Percentiles rank a stretch among this genome's conserved stretches.
Evolutionary conservation across 2,113 vertebrate genomes (phyloP).

Genomic region (Zosterops lateralis): DNA sequence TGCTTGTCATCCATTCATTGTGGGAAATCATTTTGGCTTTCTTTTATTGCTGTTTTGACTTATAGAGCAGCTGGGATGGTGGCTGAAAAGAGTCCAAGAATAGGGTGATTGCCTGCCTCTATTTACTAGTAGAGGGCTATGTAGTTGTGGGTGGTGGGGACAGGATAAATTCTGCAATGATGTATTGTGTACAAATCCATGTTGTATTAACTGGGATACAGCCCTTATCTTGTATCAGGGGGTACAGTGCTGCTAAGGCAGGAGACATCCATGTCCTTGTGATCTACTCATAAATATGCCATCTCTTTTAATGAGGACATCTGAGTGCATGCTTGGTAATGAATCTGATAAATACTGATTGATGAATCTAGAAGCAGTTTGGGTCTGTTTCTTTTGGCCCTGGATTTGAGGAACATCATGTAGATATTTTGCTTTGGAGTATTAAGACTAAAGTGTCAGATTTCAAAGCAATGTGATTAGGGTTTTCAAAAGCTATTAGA

Average conservation of each 20-base stretch:
- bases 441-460: not conserved
- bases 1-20: not conserved
- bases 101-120: not conserved
- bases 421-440: not conserved
- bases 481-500: not conserved
- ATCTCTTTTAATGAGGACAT: not conserved
- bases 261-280: not conserved
- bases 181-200: not conserved
- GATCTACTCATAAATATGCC: not conserved
- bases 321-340: not conserved
- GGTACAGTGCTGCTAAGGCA: not conserved
- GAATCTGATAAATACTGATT: not conserved
- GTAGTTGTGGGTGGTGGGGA: not conserved
- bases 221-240: not conserved
- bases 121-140: not conserved
- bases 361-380: not conserved
- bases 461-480: not conserved
- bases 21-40: not conserved
- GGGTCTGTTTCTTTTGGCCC: not conserved
- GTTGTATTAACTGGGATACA: not conserved
- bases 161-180: not conserved
- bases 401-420: not conserved
- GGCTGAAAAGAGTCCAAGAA: not conserved
- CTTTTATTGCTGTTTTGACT: not conserved
- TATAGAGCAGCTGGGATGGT: not conserved